Evolutionary conservation across 2,797 vertebrate species (phyloP).

Genomic region (Cyprinodon diabolis): DNA sequence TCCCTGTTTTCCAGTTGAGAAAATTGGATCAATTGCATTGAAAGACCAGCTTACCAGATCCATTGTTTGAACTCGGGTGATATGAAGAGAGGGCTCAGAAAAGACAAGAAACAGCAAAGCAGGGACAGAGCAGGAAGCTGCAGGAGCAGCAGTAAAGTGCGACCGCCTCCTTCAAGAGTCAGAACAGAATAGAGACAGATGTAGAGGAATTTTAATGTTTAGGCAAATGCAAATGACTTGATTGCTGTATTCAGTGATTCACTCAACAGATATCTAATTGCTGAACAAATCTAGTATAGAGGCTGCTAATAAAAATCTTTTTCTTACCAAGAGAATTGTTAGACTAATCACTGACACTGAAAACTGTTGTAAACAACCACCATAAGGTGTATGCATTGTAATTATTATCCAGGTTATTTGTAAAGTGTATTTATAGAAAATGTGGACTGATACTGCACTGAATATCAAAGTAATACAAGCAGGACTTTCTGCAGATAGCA

Average conservation of each 20-base stretch:
- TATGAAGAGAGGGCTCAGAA: too few relatives aligned
- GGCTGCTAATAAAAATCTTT: too few relatives aligned
- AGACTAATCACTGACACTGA: neutral
- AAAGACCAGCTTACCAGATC: too few relatives aligned
- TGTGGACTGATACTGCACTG: constrained; percentile 25
- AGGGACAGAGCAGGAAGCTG: too few relatives aligned
- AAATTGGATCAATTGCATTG: too few relatives aligned
- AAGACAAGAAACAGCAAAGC: too few relatives aligned
- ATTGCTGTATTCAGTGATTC: neutral
- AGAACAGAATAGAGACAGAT: too few relatives aligned
- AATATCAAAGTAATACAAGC: constrained; percentile 39
- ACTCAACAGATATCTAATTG: neutral
- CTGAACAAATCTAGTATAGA: neutral
- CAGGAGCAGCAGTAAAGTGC: too few relatives aligned
- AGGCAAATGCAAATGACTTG: neutral
- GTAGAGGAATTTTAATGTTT: neutral
- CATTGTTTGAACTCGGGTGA: too few relatives aligned
- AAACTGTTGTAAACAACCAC: neutral
- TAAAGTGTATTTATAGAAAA: constrained; percentile 47
- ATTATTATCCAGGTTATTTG: constrained; percentile 12
- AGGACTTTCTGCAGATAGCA: constrained; percentile 49
- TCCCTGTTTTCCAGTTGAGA: too few relatives aligned
- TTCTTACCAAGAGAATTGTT: neutral
- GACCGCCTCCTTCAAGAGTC: too few relatives aligned
- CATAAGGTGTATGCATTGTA: constrained; percentile 1